Evolutionary conservation across 2,888 invertebrate genomes (phyloP), one percentile per base, ranked within the genome.

Genomic region (Lasioglossum pauxillum): DNA sequence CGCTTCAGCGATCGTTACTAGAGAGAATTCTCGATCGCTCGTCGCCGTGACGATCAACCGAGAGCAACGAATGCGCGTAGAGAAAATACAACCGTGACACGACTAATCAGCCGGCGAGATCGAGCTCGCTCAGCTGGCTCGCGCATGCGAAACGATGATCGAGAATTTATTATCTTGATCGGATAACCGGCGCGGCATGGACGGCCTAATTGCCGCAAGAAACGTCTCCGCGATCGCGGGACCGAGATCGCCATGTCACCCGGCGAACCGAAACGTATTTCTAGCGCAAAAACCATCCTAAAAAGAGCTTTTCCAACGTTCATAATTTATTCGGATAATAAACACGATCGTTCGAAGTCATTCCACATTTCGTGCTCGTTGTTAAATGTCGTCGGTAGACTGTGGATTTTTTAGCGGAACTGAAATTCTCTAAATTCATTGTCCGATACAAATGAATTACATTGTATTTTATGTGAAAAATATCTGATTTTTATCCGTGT

Each of bases 151-250:
- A 44, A 57, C 72, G 72, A 72, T 57, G 78, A 72, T 73, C 73
- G 60, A 19, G 60, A 75, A 69, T 76, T 80, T 69, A 38, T 80
- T 67, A 67, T 82, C 82, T 53, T 27, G 73, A 78, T 78, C 67
- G 75, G 72, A 80, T 31, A 74, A 19, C 73, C 73, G 46, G 44
- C 67, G 44, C 41, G 41, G 64, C 71, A 75, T 31, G 27, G 46
- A 72, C 53, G 64, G 27, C 49, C 38, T 49, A 69, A 80, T 83
- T 87, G 57, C 53, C 41, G 23, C 73, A 49, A 73, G 60, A 60
- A 49, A 64, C 67, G 31, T 69, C 49, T 46, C 12, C 31, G 67
- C 44, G 64, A 60, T 74, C 75, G 74, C 76, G 57, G 60, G 82
- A 64, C 75, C 78, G 69, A 41, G 19, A 60, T 60, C 27, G 27